Base-by-base conservation (phyloP, 2,888 invertebrate species). In the Hemicrepidius hirtus region DNA sequence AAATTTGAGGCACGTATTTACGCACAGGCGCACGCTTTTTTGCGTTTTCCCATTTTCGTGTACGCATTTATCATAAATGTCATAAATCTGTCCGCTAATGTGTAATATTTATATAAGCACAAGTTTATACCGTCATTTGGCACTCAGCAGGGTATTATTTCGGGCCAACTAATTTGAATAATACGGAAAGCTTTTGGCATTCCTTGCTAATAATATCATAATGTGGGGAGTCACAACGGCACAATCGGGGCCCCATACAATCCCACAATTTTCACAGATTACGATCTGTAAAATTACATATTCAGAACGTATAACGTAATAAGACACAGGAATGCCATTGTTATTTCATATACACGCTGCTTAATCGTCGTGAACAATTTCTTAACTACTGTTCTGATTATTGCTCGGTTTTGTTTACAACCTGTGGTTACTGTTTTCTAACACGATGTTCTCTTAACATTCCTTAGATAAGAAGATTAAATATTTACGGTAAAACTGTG, bases 231-330 rank as follows among this genome's bases (percentile, higher is more conserved):
- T 70, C 74, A 59, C 66, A 74, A 67, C 57, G 68, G 65, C 72
- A 67, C 65, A 76, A 76, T 73, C 66, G 71, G 64, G 60, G 53
- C 59, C 64, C 55, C 68, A 60, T 60, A 68, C 71, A 66, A 63
- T 68, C 65, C 68, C 55, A 67, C 75, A 75, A 71, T 66, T 75
- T 72, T 73, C 70, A 24, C 66, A 75, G 76, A 78, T 78, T 76
- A 76, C 66, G 72, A 76, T 78, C 76, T 76, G 77, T 78, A 76
- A 77, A 78, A 78, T 77, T 78, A 78, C 74, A 76, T 65, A 77
- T 76, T 76, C 77, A 76, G 70, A 70, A 71, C 68, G 65, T 75
- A 75, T 50, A 74, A 72, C 63, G 76, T 74, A 75, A 76, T 66
- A 71, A 75, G 71, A 70, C 66, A 53, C 44, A 64, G 53, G 71